Base-by-base conservation (phyloP, 1,140 invertebrate species). In the Eueides isabella region DNA sequence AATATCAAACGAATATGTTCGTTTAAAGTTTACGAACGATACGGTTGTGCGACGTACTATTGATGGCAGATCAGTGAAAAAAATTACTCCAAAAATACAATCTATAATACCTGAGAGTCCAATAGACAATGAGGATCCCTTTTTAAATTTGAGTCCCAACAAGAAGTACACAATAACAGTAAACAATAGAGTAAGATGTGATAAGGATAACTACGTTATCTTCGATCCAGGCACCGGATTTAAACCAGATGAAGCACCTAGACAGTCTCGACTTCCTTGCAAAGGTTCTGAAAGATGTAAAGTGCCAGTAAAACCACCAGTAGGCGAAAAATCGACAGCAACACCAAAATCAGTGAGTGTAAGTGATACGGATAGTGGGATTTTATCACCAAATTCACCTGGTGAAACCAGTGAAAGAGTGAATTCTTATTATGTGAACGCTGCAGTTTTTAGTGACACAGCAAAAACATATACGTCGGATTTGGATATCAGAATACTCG, bases 301-400 rank as follows among this genome's bases (percentile, higher is more conserved):
- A 62, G 85, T 89, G 28, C 86, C 90, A 30, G 69, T 87, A 6
- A 92, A 87, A 77, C 89, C 90, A 6, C 87, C 88, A 9, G 69
- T 78, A 23, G 84, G 85, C 68, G 89, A 91, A 81, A 86, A 80
- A 63, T 82, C 84, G 16, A 65, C 80, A 44, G 65, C 77, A 9
- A 74, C 73, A 33, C 79, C 82, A 41, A 91, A 90, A 77, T 85
- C 87, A 30, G 85, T 86, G n/a, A 92, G 83, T 80, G 85, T 89
- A 33, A 95, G 94, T 77, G 94, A 95, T 82, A 93, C 93, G 9
- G 94, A 95, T 81, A 95, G 94, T 80, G 94, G 94, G 5, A 95
- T 95, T 69, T 86, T 94, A 30, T 95, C 94, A 26, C 94, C 94
- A 1, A 92, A 94, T 72, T 95, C 94, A 23, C 94, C 94, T 5